These are phyloP conservation scores for Scyliorhinus canicula DNA, from an alignment of 2,797 vertebrate species.

Conservation along the genomic window DNA sequence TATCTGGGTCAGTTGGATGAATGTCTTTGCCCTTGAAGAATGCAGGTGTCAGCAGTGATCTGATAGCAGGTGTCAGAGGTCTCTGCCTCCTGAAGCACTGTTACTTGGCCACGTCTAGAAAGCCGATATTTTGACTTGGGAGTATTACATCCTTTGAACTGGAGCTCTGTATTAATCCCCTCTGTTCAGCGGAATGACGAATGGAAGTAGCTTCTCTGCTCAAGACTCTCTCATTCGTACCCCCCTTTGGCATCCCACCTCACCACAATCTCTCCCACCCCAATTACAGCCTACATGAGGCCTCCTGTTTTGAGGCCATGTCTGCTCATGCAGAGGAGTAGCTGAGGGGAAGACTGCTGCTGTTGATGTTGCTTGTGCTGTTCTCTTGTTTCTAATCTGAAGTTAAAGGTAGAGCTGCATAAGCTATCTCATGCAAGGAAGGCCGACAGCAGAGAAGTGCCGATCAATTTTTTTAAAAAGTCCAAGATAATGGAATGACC, in stretches of 20 bases:
- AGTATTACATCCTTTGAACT: neutral
- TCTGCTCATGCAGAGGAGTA: too few relatives aligned
- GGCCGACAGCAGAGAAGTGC: neutral
- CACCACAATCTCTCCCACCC: too few relatives aligned
- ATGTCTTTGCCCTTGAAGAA: neutral
- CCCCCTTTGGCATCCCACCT: too few relatives aligned
- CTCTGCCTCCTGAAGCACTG: neutral
- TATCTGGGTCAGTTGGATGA: neutral
- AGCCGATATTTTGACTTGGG: neutral
- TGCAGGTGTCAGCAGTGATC: neutral
- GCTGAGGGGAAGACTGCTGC: neutral
- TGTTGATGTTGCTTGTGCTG: neutral
- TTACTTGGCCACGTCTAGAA: neutral
- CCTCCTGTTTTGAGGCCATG: too few relatives aligned
- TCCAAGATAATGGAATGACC: neutral
- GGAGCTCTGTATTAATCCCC: neutral
- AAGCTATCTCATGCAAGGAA: neutral
- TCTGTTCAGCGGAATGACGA: neutral
- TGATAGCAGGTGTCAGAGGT: neutral
- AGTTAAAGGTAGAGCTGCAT: neutral
- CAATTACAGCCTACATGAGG: too few relatives aligned
- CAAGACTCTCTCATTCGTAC: too few relatives aligned
- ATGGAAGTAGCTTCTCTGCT: too few relatives aligned
- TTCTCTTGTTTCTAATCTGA: neutral
- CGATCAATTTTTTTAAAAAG: neutral